phyloP scores from a whole-genome alignment of 2,888 invertebrate genomes.

The Conus canariensis region DNA sequence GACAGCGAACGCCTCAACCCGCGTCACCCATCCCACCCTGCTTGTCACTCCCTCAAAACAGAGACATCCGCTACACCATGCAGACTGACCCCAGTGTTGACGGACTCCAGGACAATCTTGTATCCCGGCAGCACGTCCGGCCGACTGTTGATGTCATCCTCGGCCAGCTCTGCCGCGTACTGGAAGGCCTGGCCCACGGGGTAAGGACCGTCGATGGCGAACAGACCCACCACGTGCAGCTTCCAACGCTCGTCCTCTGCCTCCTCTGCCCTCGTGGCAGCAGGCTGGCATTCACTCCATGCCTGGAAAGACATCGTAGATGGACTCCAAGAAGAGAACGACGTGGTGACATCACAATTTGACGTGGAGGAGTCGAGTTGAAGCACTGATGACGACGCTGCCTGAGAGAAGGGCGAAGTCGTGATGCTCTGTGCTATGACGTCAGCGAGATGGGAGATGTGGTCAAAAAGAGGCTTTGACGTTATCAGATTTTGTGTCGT shows the following conservation, averaged over 20 bases:
- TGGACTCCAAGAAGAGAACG: neutral
- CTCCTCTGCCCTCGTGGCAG: neutral
- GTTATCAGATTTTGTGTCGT: no score
- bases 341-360: neutral
- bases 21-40: no score
- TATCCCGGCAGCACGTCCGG: conserved; percentile 54
- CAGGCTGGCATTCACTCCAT: neutral
- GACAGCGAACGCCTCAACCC: no score
- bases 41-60: no score
- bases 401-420: neutral
- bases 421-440: no score
- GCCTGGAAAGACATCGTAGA: neutral
- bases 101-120: conserved; percentile 48
- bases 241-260: neutral
- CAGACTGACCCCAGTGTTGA: conserved; percentile 51
- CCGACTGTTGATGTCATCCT: conserved; percentile 53
- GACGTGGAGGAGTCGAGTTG: neutral
- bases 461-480: no score
- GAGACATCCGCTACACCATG: no score
- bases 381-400: neutral
- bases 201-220: conserved; percentile 28
- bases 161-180: conserved; percentile 52
- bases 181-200: conserved; percentile 48
- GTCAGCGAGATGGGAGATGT: neutral
- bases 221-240: conserved; percentile 35